phyloP scores from a whole-genome alignment of 2,797 vertebrate species.

The Phataginus tetradactyla region DNA sequence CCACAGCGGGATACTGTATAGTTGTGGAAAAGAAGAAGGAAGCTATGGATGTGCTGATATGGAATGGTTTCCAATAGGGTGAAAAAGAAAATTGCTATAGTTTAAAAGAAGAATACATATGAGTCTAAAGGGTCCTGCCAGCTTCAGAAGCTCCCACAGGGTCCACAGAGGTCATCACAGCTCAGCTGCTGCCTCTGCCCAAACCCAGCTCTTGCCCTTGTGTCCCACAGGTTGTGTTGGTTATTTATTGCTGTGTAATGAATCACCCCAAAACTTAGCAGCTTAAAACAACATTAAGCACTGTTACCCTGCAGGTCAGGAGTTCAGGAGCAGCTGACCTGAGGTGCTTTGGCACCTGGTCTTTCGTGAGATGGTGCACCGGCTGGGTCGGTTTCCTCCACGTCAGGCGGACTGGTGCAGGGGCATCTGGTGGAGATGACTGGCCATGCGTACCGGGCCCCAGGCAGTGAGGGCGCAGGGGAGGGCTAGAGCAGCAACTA shows the following conservation, averaged over 20 bases:
- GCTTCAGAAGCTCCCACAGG: neutral
- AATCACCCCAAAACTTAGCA: neutral
- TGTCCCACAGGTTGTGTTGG: neutral
- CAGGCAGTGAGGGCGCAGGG: neutral
- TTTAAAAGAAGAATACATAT: neutral
- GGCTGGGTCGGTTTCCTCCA: neutral
- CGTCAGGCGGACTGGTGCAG: neutral
- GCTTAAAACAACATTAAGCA: neutral
- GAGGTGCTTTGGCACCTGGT: neutral
- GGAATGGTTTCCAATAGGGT: neutral
- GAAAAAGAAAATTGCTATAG: neutral
- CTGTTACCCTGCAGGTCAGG: neutral
- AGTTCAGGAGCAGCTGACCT: neutral
- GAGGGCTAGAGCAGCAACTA: neutral
- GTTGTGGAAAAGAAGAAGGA: neutral
- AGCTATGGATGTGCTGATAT: neutral
- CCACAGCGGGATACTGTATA: neutral
- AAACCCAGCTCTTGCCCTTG: neutral
- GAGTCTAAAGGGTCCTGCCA: neutral
- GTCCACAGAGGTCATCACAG: neutral
- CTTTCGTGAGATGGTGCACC: neutral
- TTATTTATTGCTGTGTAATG: neutral
- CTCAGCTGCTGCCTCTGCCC: neutral
- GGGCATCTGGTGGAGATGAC: neutral
- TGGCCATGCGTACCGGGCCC: neutral